Evolutionary conservation across 2,113 vertebrate genomes (phyloP).

Genomic region (Dromas ardeola): DNA sequence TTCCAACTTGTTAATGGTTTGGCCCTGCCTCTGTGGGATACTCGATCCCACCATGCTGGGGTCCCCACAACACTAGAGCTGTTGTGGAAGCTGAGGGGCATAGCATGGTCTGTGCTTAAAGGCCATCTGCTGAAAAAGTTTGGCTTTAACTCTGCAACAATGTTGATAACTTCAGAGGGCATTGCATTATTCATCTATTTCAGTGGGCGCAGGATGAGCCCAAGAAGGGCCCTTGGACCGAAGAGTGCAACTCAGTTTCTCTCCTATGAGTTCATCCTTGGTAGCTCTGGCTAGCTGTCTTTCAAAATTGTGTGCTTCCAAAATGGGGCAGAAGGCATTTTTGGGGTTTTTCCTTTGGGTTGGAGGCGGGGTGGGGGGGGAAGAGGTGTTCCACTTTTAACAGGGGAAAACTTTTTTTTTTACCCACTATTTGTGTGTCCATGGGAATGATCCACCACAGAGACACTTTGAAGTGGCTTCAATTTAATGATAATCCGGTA

Average conservation of each 20-base stretch:
- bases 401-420: not conserved
- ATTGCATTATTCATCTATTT: not conserved
- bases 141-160: not conserved
- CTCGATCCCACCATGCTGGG: not conserved
- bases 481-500: not conserved
- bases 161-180: not conserved
- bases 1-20: not conserved
- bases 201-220: not conserved
- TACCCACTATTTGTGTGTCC: rapidly evolving
- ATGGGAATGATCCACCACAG: not conserved
- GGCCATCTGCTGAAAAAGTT: not conserved
- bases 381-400: not conserved
- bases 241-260: not conserved
- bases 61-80: not conserved
- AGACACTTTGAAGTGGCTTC: not conserved
- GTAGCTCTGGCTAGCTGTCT: not conserved
- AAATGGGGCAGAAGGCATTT: not conserved
- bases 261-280: not conserved
- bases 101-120: not conserved
- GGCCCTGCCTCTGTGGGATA: not conserved
- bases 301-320: not conserved
- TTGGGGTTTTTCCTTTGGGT: not conserved
- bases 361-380: rapidly evolving
- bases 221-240: not conserved
- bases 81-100: not conserved